Base-by-base conservation (phyloP, 2,888 invertebrate species). In the Prosopocoilus inquinatus region DNA sequence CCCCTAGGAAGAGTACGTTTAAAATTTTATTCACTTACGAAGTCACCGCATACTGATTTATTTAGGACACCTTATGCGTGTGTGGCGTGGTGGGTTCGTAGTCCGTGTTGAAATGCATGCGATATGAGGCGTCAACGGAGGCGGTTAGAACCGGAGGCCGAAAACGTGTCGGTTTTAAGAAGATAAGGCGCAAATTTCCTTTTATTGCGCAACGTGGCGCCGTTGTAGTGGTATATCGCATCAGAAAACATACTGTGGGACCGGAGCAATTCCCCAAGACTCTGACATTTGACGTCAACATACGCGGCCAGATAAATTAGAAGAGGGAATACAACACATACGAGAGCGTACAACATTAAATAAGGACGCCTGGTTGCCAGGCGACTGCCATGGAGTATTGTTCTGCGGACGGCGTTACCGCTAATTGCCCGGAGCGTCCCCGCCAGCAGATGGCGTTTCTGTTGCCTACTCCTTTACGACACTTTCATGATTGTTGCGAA, bases 191-290 rank as follows among this genome's bases (percentile, higher is more conserved):
- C 56, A 61, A 62, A 61, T 55, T 62, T 61, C 59, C 50, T 60
- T 62, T 61, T 62, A 58, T 62, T 59, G 59, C 55, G 39, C 50
- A 16, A 50, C 59, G 57, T 60, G 45, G 57, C 49, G 43, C 53
- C 50, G 55, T 58, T 16, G 61, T 43, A 48, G 59, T 53, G 55
- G 52, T 55, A 64, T 64, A 64, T 67, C 73, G 67, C 71, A 74
- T 74, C 73, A 73, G 72, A 69, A 74, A 74, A 74, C 74, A 74
- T 74, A 73, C 70, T 63, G 67, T 74, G 74, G 74, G 74, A 74
- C 69, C 65, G 55, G 64, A 62, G 64, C 69, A 70, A 71, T 74
- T 73, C 73, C 74, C 74, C 71, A 64, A 71, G 70, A 68, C 70
- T 68, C 68, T 64, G 67, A 71, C 70, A 61, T 65, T 68, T 67